Conservation (phyloP, 2,113 vertebrate genomes). For the Hippocampus guttulatus region DNA sequence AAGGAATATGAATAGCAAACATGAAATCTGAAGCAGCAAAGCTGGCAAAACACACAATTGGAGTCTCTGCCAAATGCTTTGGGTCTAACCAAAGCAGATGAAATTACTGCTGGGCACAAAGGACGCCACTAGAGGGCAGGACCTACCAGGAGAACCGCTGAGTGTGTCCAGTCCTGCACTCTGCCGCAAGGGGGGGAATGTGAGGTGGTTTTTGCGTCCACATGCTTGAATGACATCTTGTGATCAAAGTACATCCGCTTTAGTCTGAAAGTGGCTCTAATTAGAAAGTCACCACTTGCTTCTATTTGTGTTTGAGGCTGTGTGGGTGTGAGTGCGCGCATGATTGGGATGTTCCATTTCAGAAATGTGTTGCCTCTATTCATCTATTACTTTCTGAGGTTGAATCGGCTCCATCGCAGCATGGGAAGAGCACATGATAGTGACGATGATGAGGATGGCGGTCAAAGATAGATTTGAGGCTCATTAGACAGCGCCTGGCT, state of each 20-base stretch:
- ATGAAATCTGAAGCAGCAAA: not conserved
- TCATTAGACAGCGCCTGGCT: slow-evolving; percentile 1
- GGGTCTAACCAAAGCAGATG: not conserved
- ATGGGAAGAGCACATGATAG: slow-evolving; percentile 15
- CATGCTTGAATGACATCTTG: slow-evolving; percentile 11
- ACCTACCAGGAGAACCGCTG: not conserved
- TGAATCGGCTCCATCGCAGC: slow-evolving; percentile 25
- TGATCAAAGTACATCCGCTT: slow-evolving; percentile 30
- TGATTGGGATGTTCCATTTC: slow-evolving; percentile 37
- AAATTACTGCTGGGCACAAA: not conserved
- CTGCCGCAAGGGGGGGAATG: not conserved
- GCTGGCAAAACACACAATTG: not conserved
- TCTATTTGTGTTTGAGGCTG: slow-evolving; percentile 8
- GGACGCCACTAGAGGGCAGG: slow-evolving; percentile 36
- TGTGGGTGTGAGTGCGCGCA: not conserved
- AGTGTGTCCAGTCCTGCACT: not conserved
- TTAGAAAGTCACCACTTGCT: slow-evolving; percentile 50
- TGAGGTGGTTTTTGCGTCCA: slow-evolving; percentile 17
- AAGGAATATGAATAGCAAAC: not conserved
- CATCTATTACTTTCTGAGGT: slow-evolving; percentile 24
- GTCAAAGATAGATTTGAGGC: slow-evolving; percentile 33
- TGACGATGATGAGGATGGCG: slow-evolving; percentile 19
- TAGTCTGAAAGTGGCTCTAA: slow-evolving; percentile 21
- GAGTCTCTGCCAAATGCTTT: not conserved
- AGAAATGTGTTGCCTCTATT: slow-evolving; percentile 24